These are phyloP conservation scores for Emmelina monodactyla DNA, from an alignment of 2,888 invertebrate species.

Conservation along the genomic window DNA sequence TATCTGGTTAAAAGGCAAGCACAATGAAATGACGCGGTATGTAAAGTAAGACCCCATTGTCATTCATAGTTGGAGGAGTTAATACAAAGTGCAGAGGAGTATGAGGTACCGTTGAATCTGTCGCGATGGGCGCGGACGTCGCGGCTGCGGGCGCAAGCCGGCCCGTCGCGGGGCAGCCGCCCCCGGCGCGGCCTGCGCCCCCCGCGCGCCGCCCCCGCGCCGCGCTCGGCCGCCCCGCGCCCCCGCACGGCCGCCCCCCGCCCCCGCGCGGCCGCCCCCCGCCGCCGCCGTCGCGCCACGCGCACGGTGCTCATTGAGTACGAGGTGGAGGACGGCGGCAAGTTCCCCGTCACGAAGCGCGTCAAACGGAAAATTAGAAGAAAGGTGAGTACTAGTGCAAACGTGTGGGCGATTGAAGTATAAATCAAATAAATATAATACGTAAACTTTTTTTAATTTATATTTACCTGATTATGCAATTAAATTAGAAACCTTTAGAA, in stretches of 20 bases:
- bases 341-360: conserved; percentile 65
- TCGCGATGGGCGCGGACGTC: conserved; percentile 16
- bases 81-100: too few relatives aligned
- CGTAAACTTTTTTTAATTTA: too few relatives aligned
- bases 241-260: neutral
- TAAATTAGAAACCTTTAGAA: too few relatives aligned
- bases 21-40: too few relatives aligned
- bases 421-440: too few relatives aligned
- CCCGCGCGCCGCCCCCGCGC: conserved; percentile 4
- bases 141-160: conserved; percentile 7
- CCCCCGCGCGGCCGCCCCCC: neutral
- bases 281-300: conserved; percentile 14
- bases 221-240: neutral
- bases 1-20: too few relatives aligned
- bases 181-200: conserved; percentile 18
- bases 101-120: conserved; percentile 18
- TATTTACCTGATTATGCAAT: too few relatives aligned
- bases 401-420: too few relatives aligned
- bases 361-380: conserved; percentile 45
- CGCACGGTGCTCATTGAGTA: conserved; percentile 73
- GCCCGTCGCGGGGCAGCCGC: conserved; percentile 8
- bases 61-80: too few relatives aligned
- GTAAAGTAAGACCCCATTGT: too few relatives aligned
- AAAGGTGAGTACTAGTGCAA: too few relatives aligned
- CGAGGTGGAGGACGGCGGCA: conserved; percentile 69